Evolutionary conservation across 1,140 invertebrate genomes (phyloP).

Genomic region (Bathynomus jamesi): DNA sequence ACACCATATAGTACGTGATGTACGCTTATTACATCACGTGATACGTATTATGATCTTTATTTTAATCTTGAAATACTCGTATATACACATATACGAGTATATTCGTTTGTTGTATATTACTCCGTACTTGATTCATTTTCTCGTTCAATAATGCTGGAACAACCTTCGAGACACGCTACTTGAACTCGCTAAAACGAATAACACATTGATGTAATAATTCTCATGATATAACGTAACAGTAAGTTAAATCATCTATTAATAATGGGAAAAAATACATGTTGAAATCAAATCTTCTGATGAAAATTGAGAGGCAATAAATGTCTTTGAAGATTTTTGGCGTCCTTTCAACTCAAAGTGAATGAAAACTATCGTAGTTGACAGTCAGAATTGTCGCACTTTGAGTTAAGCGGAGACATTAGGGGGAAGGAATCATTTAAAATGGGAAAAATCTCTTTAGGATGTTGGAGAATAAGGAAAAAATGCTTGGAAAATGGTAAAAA

Average conservation of each 20-base stretch:
- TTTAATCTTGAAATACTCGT: no score
- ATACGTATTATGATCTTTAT: no score
- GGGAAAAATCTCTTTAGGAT: neutral
- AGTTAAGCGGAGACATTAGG: neutral
- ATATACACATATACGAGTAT: no score
- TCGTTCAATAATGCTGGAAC: no score
- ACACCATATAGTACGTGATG: neutral
- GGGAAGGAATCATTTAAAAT: neutral
- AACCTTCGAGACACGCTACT: no score
- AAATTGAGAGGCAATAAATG: constrained; percentile 1
- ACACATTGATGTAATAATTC: neutral
- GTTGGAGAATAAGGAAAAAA: neutral
- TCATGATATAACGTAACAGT: neutral
- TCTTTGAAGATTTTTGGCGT: neutral
- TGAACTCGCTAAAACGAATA: no score
- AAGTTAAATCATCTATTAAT: neutral
- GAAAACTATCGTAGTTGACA: neutral
- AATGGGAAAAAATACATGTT: neutral
- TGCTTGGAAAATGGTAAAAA: neutral
- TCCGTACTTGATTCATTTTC: no score
- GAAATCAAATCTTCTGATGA: neutral
- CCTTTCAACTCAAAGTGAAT: neutral
- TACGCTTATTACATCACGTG: no score
- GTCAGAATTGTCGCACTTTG: neutral
- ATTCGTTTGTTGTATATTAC: no score